Evolutionary conservation across 2,888 invertebrate genomes (phyloP).

Genomic region (Oconnorella tubifera): DNA sequence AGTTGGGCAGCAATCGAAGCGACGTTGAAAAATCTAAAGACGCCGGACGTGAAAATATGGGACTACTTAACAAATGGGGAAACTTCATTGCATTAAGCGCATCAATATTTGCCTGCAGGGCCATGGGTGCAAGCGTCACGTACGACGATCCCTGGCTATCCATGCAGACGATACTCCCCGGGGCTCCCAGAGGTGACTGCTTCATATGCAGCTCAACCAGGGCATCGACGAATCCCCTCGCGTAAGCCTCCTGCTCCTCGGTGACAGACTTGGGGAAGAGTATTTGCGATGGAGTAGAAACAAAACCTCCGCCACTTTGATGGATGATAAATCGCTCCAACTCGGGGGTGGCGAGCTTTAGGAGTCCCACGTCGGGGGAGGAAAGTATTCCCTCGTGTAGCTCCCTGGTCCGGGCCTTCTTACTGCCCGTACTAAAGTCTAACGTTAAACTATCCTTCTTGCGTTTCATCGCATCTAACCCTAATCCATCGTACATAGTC

Average conservation of each 20-base stretch:
- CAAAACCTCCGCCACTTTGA: slow-evolving; percentile 47
- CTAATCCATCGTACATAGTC: no score
- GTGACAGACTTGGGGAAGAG: slow-evolving; percentile 24
- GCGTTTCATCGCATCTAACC: slow-evolving; percentile 9
- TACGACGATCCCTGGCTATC: slow-evolving; percentile 6
- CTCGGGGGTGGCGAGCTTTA: slow-evolving; percentile 12
- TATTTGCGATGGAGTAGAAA: slow-evolving; percentile 61
- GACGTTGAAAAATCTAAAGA: background rate
- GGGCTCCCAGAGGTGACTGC: slow-evolving; percentile 1
- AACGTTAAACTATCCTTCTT: slow-evolving; percentile 16
- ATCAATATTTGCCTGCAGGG: no score
- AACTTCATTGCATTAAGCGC: background rate
- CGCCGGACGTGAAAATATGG: background rate
- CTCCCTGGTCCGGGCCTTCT: background rate
- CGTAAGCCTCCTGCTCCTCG: slow-evolving; percentile 68
- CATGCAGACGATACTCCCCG: slow-evolving; percentile 5
- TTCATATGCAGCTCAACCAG: slow-evolving; percentile 68
- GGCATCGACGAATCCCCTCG: slow-evolving; percentile 66
- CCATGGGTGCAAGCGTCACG: slow-evolving; percentile 3
- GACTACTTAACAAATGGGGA: background rate
- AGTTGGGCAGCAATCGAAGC: background rate
- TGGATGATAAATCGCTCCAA: slow-evolving; percentile 11
- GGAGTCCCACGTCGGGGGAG: slow-evolving; percentile 7
- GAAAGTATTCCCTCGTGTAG: slow-evolving; percentile 2
- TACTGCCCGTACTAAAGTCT: slow-evolving; percentile 8